Conservation (phyloP, 1,140 invertebrate species). For the Probaryconus sp. region DNA sequence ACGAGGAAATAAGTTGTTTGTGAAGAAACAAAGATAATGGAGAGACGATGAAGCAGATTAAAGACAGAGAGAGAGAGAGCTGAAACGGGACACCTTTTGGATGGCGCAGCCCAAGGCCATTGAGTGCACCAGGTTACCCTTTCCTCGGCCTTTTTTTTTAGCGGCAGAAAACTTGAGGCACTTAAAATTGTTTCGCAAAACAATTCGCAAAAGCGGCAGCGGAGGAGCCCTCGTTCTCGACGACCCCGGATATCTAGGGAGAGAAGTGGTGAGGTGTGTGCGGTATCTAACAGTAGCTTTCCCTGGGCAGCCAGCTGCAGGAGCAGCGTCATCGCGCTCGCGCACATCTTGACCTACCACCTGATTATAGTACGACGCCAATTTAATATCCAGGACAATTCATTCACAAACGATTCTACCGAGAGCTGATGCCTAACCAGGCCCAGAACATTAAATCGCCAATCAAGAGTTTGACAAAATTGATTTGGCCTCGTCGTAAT, state of each 20-base stretch:
- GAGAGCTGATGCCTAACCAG: too few species aligned
- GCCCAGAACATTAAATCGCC: too few species aligned
- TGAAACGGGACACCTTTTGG: too few species aligned
- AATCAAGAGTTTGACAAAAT: too few species aligned
- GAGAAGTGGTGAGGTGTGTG: constrained; percentile 24
- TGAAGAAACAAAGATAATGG: background rate
- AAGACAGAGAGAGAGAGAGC: too few species aligned
- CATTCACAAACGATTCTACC: too few species aligned
- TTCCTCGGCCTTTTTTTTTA: background rate
- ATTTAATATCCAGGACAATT: constrained; percentile 36
- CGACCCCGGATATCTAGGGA: constrained; percentile 53
- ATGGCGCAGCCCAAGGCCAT: background rate
- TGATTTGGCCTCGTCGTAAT: too few species aligned
- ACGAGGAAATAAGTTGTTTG: constrained; percentile 16
- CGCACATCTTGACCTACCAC: constrained; percentile 54
- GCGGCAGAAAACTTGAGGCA: constrained; percentile 3
- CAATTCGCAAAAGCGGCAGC: constrained; percentile 28
- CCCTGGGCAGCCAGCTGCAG: constrained; percentile 53
- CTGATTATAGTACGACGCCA: constrained; percentile 42
- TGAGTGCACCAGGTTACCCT: background rate
- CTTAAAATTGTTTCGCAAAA: constrained; percentile 29
- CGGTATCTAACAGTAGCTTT: constrained; percentile 41
- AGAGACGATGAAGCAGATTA: too few species aligned
- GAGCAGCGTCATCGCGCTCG: constrained; percentile 51
- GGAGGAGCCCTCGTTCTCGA: constrained; percentile 24